Base-by-base conservation (phyloP, 1,140 invertebrate species). In the Aphidius gifuensis region DNA sequence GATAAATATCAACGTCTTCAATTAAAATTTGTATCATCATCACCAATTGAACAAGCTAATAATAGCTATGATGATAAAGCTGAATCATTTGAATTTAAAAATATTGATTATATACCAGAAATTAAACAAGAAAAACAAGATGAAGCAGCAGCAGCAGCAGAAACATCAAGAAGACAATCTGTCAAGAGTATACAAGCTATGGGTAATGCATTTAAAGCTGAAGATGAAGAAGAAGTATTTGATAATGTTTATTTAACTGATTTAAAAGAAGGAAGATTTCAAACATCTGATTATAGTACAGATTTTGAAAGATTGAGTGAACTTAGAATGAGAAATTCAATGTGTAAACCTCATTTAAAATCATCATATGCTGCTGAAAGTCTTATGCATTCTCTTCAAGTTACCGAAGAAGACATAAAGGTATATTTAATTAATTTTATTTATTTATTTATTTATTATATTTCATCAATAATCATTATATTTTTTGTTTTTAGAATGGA, bases 331-430 rank as follows among this genome's bases (percentile, higher is more conserved):
- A 82, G 94, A 39, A 97, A 97, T 79, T 93, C 93, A 0, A 79
- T 96, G 55, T 90, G 90, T 65, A 90, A 88, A 21, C 92, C 93
- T 5, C 94, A 97, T 76, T 78, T 96, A 56, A 93, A 91, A 79
- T 92, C 91, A 64, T 89, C 92, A 1, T 96, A 97, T 80, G 90
- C 93, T 0, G 90, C 89, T 2, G 94, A 94, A 83, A 90, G 85
- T n/a, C 89, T 92, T 77, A 89, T 86, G 69, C 81, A 82, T 65
- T 78, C 82, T 21, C 56, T 65, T 48, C 69, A 78, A 23, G 75
- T 85, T 45, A 85, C 82, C 51, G 90, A 92, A 68, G 89, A 92
- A 48, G 89, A 91, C 69, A 85, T 92, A 42, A 92, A 90, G 84
- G 90, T 91, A 83, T 79, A 43, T 32, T 32, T 32, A 54, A 62